phyloP scores from a whole-genome alignment of 2,113 vertebrate genomes.

The Myiozetetes cayanensis region DNA sequence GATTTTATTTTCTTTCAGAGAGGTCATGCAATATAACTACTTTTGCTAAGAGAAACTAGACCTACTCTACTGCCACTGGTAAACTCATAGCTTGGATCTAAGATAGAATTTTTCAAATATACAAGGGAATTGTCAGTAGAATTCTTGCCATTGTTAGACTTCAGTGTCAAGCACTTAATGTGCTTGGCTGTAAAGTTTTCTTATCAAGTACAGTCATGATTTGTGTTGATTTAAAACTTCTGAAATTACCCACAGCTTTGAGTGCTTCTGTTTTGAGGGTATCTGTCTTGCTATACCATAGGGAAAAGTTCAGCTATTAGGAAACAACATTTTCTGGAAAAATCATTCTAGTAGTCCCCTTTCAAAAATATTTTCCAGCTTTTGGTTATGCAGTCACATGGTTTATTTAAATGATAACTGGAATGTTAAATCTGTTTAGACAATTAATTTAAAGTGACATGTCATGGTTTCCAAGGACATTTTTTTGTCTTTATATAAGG shows the following conservation, averaged over 20 bases:
- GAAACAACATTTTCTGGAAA: background rate
- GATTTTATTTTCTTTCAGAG: background rate
- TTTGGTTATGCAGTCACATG: background rate
- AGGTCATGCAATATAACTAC: fast-evolving
- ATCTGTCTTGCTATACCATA: background rate
- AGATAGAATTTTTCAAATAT: background rate
- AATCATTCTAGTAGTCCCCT: background rate
- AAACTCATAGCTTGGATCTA: background rate
- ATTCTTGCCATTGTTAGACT: background rate
- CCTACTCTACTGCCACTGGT: background rate
- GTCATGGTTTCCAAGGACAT: background rate
- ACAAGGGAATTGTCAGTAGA: background rate
- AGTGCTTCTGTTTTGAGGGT: background rate
- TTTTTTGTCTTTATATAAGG: background rate
- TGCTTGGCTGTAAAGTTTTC: background rate
- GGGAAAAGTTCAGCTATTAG: background rate
- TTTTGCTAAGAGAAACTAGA: background rate
- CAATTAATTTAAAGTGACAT: background rate
- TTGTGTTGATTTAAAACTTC: background rate
- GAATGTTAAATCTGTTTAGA: background rate
- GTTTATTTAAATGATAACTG: background rate
- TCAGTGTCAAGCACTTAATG: background rate
- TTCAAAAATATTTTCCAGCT: background rate
- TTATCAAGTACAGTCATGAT: background rate
- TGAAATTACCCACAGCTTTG: background rate